phyloP scores from a whole-genome alignment of 2,797 vertebrate species.

The Cyprinodon diabolis region DNA sequence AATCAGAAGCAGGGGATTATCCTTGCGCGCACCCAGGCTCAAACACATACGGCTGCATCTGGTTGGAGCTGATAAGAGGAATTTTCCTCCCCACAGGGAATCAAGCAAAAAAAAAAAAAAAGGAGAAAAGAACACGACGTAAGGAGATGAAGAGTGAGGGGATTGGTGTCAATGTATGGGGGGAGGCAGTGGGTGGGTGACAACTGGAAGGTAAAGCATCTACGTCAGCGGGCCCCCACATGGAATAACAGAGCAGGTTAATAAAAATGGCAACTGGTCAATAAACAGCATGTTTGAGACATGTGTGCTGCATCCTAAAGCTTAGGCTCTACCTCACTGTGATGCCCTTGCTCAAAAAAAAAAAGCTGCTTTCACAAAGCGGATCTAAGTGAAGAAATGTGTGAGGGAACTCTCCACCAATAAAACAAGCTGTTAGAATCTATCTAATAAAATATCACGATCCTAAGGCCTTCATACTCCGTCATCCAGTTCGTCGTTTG shows the following conservation, averaged over 20 bases:
- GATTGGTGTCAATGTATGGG: neutral
- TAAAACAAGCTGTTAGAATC: neutral
- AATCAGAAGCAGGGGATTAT: conserved; percentile 68
- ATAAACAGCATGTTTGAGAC: conserved; percentile 56
- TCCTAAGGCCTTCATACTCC: no score
- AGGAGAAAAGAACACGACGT: conserved; percentile 43
- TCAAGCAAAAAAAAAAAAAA: conserved; percentile 30
- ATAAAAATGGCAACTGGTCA: conserved; percentile 59
- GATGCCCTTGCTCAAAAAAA: neutral
- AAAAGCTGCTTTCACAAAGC: neutral
- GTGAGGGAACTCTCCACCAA: neutral
- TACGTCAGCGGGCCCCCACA: conserved; percentile 5
- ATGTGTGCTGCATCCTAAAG: conserved; percentile 9
- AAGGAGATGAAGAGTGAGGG: conserved; percentile 40
- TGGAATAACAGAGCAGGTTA: conserved; percentile 34
- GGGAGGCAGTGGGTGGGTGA: conserved; percentile 19
- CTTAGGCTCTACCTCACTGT: neutral
- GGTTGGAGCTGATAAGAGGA: conserved; percentile 75
- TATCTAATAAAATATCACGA: no score
- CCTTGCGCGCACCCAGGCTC: conserved; percentile 27
- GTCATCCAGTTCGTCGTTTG: no score
- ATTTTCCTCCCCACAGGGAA: conserved; percentile 66
- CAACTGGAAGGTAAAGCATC: conserved; percentile 28
- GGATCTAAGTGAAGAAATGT: neutral
- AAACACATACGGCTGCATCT: conserved; percentile 61